A percentile compares a stretch with the other conserved stretches of the same genome.
Evolutionary conservation across 2,888 invertebrate genomes (phyloP).

Genomic region (Nysson spinosus): DNA sequence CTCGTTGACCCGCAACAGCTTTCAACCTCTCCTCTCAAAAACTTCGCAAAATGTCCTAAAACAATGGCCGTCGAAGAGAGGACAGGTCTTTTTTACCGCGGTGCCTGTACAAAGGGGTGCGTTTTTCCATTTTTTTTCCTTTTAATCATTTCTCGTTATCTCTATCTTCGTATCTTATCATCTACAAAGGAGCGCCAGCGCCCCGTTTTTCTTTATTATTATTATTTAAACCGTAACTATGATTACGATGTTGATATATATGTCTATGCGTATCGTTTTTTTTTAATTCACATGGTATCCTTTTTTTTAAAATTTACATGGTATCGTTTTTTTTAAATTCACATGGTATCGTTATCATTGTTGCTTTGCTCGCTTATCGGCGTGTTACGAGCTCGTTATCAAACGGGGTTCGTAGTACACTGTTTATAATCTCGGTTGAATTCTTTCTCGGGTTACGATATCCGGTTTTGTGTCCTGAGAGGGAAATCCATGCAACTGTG

Average conservation of each 20-base stretch:
- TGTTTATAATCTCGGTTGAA: too few relatives aligned
- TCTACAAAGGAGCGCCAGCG: slow-evolving; percentile 60
- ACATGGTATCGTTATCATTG: too few relatives aligned
- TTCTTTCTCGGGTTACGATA: too few relatives aligned
- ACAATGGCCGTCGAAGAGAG: slow-evolving; percentile 14
- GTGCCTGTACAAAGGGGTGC: slow-evolving; percentile 25
- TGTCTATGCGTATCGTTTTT: background rate
- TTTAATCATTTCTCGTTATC: background rate
- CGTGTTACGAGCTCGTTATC: too few relatives aligned
- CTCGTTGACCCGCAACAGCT: slow-evolving; percentile 55
- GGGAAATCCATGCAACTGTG: slow-evolving; percentile 1
- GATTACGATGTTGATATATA: background rate
- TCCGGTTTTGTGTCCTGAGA: too few relatives aligned
- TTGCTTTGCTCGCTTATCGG: too few relatives aligned
- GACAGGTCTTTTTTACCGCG: slow-evolving; percentile 20
- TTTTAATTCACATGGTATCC: too few relatives aligned
- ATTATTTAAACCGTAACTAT: background rate
- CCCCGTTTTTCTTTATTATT: slow-evolving; percentile 19
- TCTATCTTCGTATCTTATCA: slow-evolving; percentile 35
- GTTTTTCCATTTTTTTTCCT: background rate
- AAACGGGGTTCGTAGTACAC: too few relatives aligned
- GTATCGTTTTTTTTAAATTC: too few relatives aligned
- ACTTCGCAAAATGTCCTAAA: slow-evolving; percentile 9
- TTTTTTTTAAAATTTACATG: too few relatives aligned
- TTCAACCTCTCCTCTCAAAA: slow-evolving; percentile 26